Percentiles rank a stretch among this genome's conserved stretches.
phyloP scores from a whole-genome alignment of 2,113 vertebrate species.

The Pollachius pollachius region DNA sequence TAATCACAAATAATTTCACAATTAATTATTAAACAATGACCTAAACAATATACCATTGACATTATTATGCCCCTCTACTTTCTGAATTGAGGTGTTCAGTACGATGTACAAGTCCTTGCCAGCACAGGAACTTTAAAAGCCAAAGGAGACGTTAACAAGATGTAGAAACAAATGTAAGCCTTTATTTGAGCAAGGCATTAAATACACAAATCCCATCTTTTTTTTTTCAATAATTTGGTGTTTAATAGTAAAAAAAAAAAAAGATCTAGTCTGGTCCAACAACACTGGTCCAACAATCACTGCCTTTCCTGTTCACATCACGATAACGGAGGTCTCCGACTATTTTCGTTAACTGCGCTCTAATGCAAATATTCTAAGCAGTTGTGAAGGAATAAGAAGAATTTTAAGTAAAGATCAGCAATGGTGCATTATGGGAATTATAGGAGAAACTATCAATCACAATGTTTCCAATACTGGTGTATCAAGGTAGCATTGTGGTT shows the following conservation, averaged over 20 bases:
- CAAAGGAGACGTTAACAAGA: not conserved
- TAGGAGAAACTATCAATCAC: slow-evolving; percentile 10
- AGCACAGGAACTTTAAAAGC: not conserved
- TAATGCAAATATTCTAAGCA: slow-evolving; percentile 62
- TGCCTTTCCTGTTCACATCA: slow-evolving; percentile 64
- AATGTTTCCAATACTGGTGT: slow-evolving; percentile 13
- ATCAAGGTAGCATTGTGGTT: slow-evolving; percentile 46
- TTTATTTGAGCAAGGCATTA: slow-evolving; percentile 95
- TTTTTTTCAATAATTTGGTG: slow-evolving; percentile 82
- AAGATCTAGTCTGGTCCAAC: slow-evolving; percentile 82
- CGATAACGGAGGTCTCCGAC: slow-evolving; percentile 52
- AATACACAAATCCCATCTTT: slow-evolving; percentile 87
- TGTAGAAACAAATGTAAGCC: slow-evolving; percentile 88
- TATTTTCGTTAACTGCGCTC: slow-evolving; percentile 69
- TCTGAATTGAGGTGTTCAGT: too few species aligned
- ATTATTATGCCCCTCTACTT: too few species aligned
- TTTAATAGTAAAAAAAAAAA: slow-evolving; percentile 80
- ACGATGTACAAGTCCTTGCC: not conserved
- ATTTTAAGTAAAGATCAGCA: slow-evolving; percentile 43
- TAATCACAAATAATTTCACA: too few species aligned
- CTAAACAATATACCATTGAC: too few species aligned
- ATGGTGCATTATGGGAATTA: slow-evolving; percentile 24
- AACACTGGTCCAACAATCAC: slow-evolving; percentile 87
- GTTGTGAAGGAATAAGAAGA: slow-evolving; percentile 64
- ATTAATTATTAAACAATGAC: too few species aligned